These are phyloP conservation scores for Galeruca laticollis DNA, from an alignment of 2,888 invertebrate genomes.

Conservation along the genomic window DNA sequence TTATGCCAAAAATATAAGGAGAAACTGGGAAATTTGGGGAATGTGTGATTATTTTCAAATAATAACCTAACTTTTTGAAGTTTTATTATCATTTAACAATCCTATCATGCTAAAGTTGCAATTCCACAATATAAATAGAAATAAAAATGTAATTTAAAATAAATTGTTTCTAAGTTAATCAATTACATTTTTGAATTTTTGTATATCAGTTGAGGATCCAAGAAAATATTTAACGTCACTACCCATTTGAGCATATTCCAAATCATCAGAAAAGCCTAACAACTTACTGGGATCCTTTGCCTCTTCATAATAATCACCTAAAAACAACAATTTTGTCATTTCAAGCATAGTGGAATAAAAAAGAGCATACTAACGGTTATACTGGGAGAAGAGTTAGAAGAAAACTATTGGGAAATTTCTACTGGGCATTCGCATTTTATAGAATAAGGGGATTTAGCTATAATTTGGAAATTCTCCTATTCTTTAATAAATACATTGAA, in stretches of 20 bases:
- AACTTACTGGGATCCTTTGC: constrained; percentile 44
- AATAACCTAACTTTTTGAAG: not conserved
- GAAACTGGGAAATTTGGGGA: too few species aligned
- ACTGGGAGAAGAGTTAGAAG: too few species aligned
- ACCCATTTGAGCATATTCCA: constrained; percentile 41
- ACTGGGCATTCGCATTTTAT: too few species aligned
- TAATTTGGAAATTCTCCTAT: too few species aligned
- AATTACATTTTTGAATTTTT: not conserved
- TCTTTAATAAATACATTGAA: too few species aligned
- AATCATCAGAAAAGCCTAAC: constrained; percentile 46
- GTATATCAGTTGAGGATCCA: constrained; percentile 9
- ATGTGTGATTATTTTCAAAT: too few species aligned
- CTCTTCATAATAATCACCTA: constrained; percentile 37
- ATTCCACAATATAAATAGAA: not conserved
- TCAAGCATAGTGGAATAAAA: too few species aligned
- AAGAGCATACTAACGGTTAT: too few species aligned
- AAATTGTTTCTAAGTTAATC: not conserved
- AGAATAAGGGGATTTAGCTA: too few species aligned
- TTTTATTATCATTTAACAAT: not conserved
- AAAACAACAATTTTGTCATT: constrained; percentile 26
- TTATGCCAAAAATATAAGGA: too few species aligned
- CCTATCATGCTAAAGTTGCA: not conserved
- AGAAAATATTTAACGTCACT: constrained; percentile 49
- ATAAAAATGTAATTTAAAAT: not conserved
- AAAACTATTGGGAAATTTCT: too few species aligned